Conservation (phyloP, 2,888 invertebrate species). For the Ptychoptera contaminata region DNA sequence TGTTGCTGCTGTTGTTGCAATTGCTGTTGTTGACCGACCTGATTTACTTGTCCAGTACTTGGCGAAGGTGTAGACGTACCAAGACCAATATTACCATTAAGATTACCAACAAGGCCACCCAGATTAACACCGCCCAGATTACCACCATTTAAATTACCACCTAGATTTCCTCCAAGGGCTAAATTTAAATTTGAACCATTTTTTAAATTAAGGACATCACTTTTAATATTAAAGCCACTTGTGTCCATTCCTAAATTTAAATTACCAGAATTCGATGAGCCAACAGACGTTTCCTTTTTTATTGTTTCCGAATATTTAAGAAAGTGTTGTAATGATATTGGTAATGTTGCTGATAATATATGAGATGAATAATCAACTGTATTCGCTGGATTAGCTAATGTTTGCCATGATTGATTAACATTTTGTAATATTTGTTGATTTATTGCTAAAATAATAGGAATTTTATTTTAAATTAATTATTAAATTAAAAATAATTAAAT, state of each 20-base stretch:
- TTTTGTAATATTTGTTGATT: conserved; percentile 32
- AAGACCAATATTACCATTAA: conserved; percentile 16
- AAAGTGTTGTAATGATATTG: conserved; percentile 33
- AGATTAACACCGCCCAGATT: conserved; percentile 15
- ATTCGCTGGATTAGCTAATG: conserved; percentile 30
- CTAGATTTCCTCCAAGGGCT: conserved; percentile 25
- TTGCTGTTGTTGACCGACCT: conserved; percentile 17
- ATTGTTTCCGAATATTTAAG: conserved; percentile 33
- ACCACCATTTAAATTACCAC: conserved; percentile 14
- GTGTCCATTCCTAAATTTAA: conserved; percentile 23
- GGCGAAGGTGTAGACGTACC: conserved; percentile 23
- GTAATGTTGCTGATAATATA: conserved; percentile 32
- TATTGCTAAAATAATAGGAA: conserved; percentile 20
- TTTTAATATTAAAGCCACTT: conserved; percentile 23
- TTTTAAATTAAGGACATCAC: conserved; percentile 25
- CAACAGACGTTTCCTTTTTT: conserved; percentile 30
- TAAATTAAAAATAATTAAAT: not conserved
- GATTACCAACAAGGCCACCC: conserved; percentile 15
- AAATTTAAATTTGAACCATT: conserved; percentile 29
- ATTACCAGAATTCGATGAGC: conserved; percentile 25
- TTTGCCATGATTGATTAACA: conserved; percentile 33
- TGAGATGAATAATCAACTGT: conserved; percentile 32
- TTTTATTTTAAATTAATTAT: not conserved
- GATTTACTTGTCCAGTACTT: conserved; percentile 21
- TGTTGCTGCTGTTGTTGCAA: conserved; percentile 31